These are phyloP conservation scores for Hemiprocne comata DNA, from an alignment of 2,113 vertebrate species.

Conservation along the genomic window DNA sequence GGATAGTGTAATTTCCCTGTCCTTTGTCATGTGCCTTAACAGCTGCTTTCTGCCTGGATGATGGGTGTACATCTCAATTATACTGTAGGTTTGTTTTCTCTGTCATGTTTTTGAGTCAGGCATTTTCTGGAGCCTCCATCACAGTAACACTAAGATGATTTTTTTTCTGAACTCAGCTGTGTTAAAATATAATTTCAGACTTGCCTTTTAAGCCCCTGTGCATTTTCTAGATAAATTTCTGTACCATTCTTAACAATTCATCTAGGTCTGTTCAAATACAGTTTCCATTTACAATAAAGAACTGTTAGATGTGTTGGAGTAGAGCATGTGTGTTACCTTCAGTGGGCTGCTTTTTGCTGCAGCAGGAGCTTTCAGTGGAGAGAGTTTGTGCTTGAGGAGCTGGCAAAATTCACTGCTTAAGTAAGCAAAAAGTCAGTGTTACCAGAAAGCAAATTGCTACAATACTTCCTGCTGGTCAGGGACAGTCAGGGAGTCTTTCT, in stretches of 20 bases:
- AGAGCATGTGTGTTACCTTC: neutral
- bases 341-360: conserved; percentile 8
- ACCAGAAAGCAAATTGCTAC: conserved; percentile 4
- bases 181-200: neutral
- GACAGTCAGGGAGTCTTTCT: neutral
- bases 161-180: neutral
- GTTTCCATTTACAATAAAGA: neutral
- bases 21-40: neutral
- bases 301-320: neutral
- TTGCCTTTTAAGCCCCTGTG: neutral
- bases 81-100: neutral
- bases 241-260: neutral
- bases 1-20: neutral
- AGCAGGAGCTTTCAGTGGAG: neutral
- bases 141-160: neutral
- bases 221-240: neutral
- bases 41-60: neutral
- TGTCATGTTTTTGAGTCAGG: neutral
- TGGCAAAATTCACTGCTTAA: conserved; percentile 23
- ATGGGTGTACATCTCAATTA: neutral
- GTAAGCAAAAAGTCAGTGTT: conserved; percentile 3
- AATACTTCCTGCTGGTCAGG: neutral
- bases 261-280: neutral
- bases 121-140: neutral
- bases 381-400: neutral